These are phyloP conservation scores for Scytalopus superciliaris DNA, from an alignment of 2,113 vertebrate genomes.

Conservation along the genomic window DNA sequence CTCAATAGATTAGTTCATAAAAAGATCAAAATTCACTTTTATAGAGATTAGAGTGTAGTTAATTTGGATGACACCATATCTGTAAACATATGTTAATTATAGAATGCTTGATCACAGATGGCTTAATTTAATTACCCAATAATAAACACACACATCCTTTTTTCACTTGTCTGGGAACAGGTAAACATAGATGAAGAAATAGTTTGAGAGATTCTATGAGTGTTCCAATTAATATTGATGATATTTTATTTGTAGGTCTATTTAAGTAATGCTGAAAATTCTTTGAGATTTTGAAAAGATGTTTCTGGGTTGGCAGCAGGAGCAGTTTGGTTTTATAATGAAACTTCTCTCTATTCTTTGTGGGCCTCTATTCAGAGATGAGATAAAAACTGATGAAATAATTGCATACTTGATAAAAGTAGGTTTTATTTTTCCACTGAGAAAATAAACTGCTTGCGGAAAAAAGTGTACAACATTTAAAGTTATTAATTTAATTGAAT, in stretches of 20 bases:
- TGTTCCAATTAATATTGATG: background rate
- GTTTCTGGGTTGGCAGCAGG: background rate
- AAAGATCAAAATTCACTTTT: background rate
- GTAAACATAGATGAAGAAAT: background rate
- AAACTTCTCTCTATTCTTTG: background rate
- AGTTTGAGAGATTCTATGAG: background rate
- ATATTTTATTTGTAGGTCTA: background rate
- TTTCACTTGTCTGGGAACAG: background rate
- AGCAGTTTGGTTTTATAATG: background rate
- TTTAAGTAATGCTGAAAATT: background rate
- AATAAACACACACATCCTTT: background rate
- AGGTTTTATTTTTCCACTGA: background rate
- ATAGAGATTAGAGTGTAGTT: background rate
- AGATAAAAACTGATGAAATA: background rate
- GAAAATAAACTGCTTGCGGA: background rate
- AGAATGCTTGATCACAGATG: background rate
- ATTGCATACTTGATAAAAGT: background rate
- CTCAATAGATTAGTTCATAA: background rate
- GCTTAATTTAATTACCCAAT: background rate
- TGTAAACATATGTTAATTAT: slow-evolving; percentile 23
- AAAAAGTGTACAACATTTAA: background rate
- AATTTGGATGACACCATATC: background rate
- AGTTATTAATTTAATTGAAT: background rate
- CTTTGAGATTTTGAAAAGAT: background rate
- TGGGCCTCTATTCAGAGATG: background rate